Evolutionary conservation across 2,888 invertebrate genomes (phyloP).

Genomic region (Eumerus sabulonum): DNA sequence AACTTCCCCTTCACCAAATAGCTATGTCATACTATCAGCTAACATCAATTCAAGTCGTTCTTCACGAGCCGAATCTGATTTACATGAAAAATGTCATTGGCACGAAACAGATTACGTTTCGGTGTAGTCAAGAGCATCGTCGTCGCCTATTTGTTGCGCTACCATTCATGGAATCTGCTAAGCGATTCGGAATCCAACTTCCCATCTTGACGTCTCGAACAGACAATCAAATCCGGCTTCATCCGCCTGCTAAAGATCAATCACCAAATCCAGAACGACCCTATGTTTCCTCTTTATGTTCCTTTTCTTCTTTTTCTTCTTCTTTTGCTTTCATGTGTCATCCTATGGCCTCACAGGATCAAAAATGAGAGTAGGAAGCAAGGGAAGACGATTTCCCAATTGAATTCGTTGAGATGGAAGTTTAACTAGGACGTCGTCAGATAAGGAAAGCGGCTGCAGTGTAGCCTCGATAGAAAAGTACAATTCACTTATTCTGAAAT

Average conservation of each 20-base stretch:
- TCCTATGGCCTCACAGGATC: not conserved
- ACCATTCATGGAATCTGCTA: not conserved
- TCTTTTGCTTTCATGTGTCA: not conserved
- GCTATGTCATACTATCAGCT: conserved; percentile 24
- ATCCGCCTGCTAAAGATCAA: conserved; percentile 60
- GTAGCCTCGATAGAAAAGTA: conserved; percentile 25
- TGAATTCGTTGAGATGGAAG: conserved; percentile 54
- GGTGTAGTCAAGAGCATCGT: conserved; percentile 6
- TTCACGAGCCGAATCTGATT: conserved; percentile 38
- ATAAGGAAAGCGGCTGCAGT: conserved; percentile 21
- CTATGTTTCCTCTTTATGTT: conserved; percentile 4
- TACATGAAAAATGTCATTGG: conserved; percentile 58
- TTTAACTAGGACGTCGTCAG: conserved; percentile 42
- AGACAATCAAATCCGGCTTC: conserved; percentile 61
- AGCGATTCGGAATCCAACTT: conserved; percentile 25
- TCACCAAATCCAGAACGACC: conserved; percentile 51
- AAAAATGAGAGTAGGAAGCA: conserved; percentile 13
- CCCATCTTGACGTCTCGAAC: conserved; percentile 13
- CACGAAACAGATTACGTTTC: conserved; percentile 46
- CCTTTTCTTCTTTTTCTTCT: not conserved
- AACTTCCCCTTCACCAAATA: conserved; percentile 13
- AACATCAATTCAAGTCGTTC: conserved; percentile 46
- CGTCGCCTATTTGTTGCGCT: conserved; percentile 54
- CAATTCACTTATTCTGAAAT: conserved; percentile 44
- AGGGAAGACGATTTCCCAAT: conserved; percentile 50